Evolutionary conservation across 2,888 invertebrate genomes (phyloP), one percentile per base, ranked within the genome.

Genomic region (Boloria selene): DNA sequence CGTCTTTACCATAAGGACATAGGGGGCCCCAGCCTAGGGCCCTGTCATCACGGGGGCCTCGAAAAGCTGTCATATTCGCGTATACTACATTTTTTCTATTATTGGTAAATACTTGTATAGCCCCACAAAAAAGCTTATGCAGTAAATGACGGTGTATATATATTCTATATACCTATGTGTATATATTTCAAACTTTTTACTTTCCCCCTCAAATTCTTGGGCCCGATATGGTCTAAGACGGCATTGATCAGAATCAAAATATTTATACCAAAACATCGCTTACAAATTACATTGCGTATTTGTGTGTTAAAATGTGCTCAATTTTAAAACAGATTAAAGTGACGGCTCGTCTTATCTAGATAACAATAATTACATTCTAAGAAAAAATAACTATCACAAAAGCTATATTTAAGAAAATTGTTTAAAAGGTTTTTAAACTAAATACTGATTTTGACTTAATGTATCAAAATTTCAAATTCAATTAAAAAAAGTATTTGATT

Each of bases 371-470:
- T 81, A 73, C 61, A 73, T 79, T 82, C 82, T 84, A 86, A 81
- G 84, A 83, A 78, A 82, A 62, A 85, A 87, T 84, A 80, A 81
- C 82, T 88, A 88, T 89, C 88, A 90, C 89, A 89, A 88, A 84
- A 83, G 75, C 75, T 80, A 84, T 70, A 55, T 68, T 67, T 67
- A 58, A 71, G 60, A 66, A 61, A 67, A 61, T 18, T 61, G 31
- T 38, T 16, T 31, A 16, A 6, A 44, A 22, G 55, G 55, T 45
- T 56, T n/a, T 38, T 26, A 7, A 50, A 59, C 47, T 17, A 38
- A 59, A 59, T 59, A 59, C 49, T 49, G 58, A 16, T 56, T 26
- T 26, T 38, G 38, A 49, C 38, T 42, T 42, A 14, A n/a, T 45
- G n/a, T 42, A 18, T 56, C 55, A 44, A 51, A 63, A 63, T 49